Base-by-base conservation (phyloP, 2,113 vertebrate species). In the Phalacrocorax aristotelis region DNA sequence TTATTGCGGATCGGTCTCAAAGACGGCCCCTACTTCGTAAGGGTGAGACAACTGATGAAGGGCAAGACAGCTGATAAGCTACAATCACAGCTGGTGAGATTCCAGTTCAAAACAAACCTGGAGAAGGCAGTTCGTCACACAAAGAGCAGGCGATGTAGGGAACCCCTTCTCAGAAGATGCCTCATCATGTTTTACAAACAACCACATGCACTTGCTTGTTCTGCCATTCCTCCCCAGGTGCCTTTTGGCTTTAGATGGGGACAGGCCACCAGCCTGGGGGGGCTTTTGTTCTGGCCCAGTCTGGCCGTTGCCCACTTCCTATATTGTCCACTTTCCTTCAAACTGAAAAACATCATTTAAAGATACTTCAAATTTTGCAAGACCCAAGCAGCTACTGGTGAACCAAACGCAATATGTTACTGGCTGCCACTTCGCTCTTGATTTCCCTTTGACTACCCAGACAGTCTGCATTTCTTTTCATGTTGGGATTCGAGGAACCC, bases 201-300 rank as follows among this genome's bases (percentile, higher is more conserved):
- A 54, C 18, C 48, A 49, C 0, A 0, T 27, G 15, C 1, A 1
- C 10, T 65, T 57, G 8, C 10, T 55, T 65, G n/a, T 74, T 72
- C 83, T 80, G 71, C 25, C 27, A 16, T 14, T 88, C 26, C 23
- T 86, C 30, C 17, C 25, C 36, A 70, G 25, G 23, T 32, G 52
- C 5, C 36, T 81, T 77, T 44, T 66, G 40, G 60, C 32, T 58
- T 72, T 18, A 87, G 48, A n/a, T 6, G 16, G 7, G 9, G 13
- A 48, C 61, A 82, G 34, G 17, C 15, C 57, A 40, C 34, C 0
- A 0, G 55, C 18, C 27, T 49, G 42, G 11, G 22, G 25, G 26
- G 27, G 25, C 6, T 87, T 85, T 64, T 94, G 16, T 48, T 87
- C 61, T 27, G 42, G 13, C 14, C 42, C 22, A 40, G 26, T 40